Conservation (phyloP, 1,140 invertebrate genomes). For the Uloborus diversus region DNA sequence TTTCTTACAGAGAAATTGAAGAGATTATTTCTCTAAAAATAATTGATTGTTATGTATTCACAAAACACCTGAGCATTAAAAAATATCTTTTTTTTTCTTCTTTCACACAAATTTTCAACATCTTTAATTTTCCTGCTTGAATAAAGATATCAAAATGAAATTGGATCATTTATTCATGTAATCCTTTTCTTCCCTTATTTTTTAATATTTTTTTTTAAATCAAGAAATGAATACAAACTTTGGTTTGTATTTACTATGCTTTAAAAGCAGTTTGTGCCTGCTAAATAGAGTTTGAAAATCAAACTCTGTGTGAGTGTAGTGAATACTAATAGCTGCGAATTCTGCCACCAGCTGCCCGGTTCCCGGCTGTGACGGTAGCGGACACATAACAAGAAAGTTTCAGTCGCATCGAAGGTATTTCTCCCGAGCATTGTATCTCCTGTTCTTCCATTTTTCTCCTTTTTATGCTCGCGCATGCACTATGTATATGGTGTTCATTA, state of each 20-base stretch:
- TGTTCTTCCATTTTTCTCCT: conserved; percentile 50
- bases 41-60: too few species aligned
- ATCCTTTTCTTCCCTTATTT: background rate
- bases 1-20: too few species aligned
- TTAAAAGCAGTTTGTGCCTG: too few species aligned
- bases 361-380: conserved; percentile 67
- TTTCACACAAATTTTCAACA: too few species aligned
- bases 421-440: conserved; percentile 45
- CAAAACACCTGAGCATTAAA: too few species aligned
- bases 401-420: conserved; percentile 65
- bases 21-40: too few species aligned
- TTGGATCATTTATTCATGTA: background rate
- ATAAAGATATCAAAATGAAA: background rate
- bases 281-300: too few species aligned
- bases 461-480: conserved; percentile 47
- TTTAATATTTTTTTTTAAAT: background rate
- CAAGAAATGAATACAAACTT: background rate
- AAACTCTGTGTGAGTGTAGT: background rate
- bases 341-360: conserved; percentile 64
- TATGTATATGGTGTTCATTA: conserved; percentile 19
- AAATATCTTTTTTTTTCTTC: too few species aligned
- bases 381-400: conserved; percentile 68
- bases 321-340: conserved; percentile 29
- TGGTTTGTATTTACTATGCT: too few species aligned
- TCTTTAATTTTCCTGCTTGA: too few species aligned